Evolutionary conservation across 2,113 vertebrate genomes (phyloP).

Genomic region (Myiopsitta monachus): DNA sequence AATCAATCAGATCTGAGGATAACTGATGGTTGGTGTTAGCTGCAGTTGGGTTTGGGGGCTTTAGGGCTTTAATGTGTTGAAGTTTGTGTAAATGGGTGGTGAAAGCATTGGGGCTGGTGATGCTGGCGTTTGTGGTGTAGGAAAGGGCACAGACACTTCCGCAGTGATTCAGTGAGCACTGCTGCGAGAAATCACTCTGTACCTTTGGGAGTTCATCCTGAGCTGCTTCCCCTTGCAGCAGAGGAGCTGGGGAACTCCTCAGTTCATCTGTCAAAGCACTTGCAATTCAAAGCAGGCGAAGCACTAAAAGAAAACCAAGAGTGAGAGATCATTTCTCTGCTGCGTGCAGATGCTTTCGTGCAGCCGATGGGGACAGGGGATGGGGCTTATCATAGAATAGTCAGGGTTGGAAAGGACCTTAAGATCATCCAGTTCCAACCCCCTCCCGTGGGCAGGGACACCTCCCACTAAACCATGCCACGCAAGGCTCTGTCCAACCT

Average conservation of each 20-base stretch:
- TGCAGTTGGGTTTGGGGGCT: not conserved
- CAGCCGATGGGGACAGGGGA: not conserved
- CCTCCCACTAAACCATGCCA: too few relatives aligned
- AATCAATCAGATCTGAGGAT: not conserved
- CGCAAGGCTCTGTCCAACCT: too few relatives aligned
- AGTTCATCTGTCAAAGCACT: not conserved
- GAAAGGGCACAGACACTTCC: not conserved
- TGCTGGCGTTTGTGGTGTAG: not conserved
- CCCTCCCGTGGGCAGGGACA: too few relatives aligned
- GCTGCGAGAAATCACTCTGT: not conserved
- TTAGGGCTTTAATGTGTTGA: not conserved
- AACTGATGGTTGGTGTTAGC: not conserved
- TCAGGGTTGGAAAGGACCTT: too few relatives aligned
- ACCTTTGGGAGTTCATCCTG: not conserved
- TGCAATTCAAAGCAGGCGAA: not conserved
- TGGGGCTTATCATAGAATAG: not conserved
- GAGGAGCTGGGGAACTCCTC: not conserved
- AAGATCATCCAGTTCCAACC: too few relatives aligned
- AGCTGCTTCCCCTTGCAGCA: not conserved
- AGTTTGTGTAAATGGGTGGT: not conserved
- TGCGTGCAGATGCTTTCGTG: not conserved
- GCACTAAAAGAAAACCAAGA: not conserved
- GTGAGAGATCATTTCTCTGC: not conserved
- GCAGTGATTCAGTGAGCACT: not conserved
- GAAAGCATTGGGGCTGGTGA: not conserved